A percentile compares a stretch with the other conserved stretches of the same genome.
These are phyloP conservation scores for Rhinolophus ferrumequinum DNA, from an alignment of 2,113 vertebrate species.

Conservation along the genomic window DNA sequence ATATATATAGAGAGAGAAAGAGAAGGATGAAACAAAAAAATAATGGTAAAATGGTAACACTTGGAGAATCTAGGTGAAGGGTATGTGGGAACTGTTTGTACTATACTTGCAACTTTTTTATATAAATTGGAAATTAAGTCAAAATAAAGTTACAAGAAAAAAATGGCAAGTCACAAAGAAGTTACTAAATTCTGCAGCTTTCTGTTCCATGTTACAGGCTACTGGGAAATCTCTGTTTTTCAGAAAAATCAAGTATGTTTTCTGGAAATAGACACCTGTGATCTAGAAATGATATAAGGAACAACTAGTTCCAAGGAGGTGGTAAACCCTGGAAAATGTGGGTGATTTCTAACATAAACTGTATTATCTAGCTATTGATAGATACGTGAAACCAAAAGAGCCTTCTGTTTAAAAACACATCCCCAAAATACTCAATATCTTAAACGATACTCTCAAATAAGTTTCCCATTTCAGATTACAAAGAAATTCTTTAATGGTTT, in stretches of 20 bases:
- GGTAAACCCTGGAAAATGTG: neutral
- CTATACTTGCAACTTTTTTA: conserved; percentile 7
- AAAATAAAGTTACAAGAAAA: conserved; percentile 56
- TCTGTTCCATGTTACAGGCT: conserved; percentile 27
- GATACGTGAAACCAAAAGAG: neutral
- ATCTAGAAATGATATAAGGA: conserved; percentile 1
- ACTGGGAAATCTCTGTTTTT: conserved; percentile 38
- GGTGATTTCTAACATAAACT: neutral
- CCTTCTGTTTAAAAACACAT: conserved; percentile 31
- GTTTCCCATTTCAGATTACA: neutral
- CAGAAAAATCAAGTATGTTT: conserved; percentile 37
- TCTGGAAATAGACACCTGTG: neutral
- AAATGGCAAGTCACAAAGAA: neutral
- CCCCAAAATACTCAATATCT: neutral
- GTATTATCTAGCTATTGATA: neutral
- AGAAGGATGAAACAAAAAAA: conserved; percentile 1
- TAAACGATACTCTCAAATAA: conserved; percentile 46
- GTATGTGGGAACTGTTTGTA: neutral
- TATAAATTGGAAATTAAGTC: conserved; percentile 31
- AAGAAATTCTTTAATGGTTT: conserved; percentile 24
- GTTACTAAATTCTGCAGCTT: conserved; percentile 38
- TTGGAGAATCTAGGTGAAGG: neutral
- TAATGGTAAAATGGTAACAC: neutral
- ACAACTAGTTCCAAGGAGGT: neutral
- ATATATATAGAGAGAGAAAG: neutral